Evolutionary conservation across 2,888 invertebrate species (phyloP), one percentile per base, ranked within the genome.

Genomic region (Liposcelis brunnea): DNA sequence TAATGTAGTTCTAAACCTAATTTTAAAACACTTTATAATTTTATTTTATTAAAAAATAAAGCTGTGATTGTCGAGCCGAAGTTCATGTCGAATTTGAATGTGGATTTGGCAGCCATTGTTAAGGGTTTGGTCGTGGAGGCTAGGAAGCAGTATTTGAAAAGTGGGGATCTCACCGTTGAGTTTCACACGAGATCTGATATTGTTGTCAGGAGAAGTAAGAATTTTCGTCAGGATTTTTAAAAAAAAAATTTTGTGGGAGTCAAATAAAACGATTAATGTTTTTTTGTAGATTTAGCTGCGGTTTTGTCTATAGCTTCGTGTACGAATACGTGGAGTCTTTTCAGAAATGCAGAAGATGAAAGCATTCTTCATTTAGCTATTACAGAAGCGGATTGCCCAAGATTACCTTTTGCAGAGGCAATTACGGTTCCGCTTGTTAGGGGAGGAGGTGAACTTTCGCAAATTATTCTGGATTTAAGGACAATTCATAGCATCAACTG

Each of bases 341-440:
- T 74, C 58, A 67, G 71, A 44, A 62, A 69, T 1, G 71, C 77
- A 0, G 68, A 72, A 54, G 70, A 70, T 48, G 75, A 79, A 53
- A 71, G 75, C 47, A 64, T 85, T 6, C 62, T 83, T 1, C 69
- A 80, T 36, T 71, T 86, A 50, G 81, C 83, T 0, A 68, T 85
- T 49, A 83, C 84, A 43, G 85, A 82, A 57, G 68, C 76, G 1
- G 80, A 85, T 55, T 87, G 87, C 58, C 80, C 84, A 1, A 69
- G 87, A 33, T 60, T 87, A 42, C 81, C 84, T 0, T 54, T 65
- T 0, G 62, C 69, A 26, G 67, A 74, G 14, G 83, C 82, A 0
- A 66, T 86, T 31, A 82, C 80, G 42, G 72, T 74, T 45, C 84
- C 86, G 0, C 64, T 78, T 45, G 64, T 79, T n/a, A 66, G 68